These are phyloP conservation scores for Oryzias sinensis DNA, from an alignment of 2,797 vertebrate genomes.

Conservation along the genomic window DNA sequence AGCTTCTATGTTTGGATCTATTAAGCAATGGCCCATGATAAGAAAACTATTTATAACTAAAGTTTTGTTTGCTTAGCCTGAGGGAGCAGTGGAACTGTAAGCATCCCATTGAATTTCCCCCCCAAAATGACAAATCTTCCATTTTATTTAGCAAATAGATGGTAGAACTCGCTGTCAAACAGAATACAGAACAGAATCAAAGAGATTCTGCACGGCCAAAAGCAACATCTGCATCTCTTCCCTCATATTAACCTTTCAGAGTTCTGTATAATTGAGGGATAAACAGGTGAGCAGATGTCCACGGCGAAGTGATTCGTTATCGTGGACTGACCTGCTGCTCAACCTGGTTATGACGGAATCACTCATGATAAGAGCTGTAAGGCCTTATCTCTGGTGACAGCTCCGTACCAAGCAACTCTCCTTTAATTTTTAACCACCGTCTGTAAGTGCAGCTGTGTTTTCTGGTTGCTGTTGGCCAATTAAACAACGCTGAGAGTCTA, in stretches of 20 bases:
- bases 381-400: conserved; percentile 52
- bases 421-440: conserved; percentile 46
- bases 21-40: neutral
- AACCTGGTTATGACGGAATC: conserved; percentile 13
- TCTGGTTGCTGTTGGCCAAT: neutral
- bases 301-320: conserved; percentile 6
- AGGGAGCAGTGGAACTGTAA: neutral
- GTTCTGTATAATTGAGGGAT: neutral
- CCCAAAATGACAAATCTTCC: too few species aligned
- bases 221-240: neutral
- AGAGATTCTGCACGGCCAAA: neutral
- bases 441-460: conserved; percentile 2
- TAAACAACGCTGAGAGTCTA: neutral
- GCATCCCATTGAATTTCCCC: too few species aligned
- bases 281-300: neutral
- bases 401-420: conserved; percentile 26
- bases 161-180: neutral
- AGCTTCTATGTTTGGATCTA: conserved; percentile 4
- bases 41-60: neutral
- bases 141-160: neutral
- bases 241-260: neutral
- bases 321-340: neutral
- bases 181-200: neutral
- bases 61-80: neutral
- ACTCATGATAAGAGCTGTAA: conserved; percentile 38